Conservation (phyloP, 1,140 invertebrate species). For the Maconellicoccus hirsutus region DNA sequence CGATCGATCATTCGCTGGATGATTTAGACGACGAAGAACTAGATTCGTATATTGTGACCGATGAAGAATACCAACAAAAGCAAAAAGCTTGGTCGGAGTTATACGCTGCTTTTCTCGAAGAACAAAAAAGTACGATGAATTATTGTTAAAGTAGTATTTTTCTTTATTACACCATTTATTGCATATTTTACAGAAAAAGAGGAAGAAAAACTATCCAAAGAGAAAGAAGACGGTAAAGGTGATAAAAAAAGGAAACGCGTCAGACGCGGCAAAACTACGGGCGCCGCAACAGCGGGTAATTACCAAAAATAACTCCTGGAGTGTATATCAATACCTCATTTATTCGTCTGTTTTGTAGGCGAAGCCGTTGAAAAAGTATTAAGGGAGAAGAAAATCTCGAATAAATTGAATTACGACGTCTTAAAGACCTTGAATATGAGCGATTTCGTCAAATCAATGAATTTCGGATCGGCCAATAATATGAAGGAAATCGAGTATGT, state of each 20-base stretch:
- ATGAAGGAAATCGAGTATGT: not conserved
- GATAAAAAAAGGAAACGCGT: not conserved
- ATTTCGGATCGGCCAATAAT: not conserved
- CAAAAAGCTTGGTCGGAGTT: constrained; percentile 69
- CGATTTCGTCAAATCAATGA: constrained; percentile 13
- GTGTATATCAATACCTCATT: too few relatives aligned
- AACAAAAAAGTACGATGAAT: constrained; percentile 58
- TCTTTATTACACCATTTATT: too few relatives aligned
- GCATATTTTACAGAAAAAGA: constrained; percentile 12
- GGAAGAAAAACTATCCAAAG: not conserved
- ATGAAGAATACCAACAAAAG: constrained; percentile 66
- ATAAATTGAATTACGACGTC: constrained; percentile 96
- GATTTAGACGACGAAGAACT: constrained; percentile 82
- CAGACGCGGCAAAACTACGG: not conserved
- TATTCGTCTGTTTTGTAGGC: constrained; percentile 35
- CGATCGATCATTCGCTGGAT: constrained; percentile 32
- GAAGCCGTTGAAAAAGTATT: constrained; percentile 93
- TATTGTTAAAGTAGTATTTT: too few relatives aligned
- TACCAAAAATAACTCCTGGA: too few relatives aligned
- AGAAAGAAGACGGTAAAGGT: not conserved
- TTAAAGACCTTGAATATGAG: constrained; percentile 59
- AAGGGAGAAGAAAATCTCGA: constrained; percentile 87
- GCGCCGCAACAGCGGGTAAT: not conserved
- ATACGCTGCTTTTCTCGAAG: constrained; percentile 70
- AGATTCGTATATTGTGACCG: constrained; percentile 72